Conservation (phyloP, 1,140 invertebrate species). For the Drosophila novamexicana region DNA sequence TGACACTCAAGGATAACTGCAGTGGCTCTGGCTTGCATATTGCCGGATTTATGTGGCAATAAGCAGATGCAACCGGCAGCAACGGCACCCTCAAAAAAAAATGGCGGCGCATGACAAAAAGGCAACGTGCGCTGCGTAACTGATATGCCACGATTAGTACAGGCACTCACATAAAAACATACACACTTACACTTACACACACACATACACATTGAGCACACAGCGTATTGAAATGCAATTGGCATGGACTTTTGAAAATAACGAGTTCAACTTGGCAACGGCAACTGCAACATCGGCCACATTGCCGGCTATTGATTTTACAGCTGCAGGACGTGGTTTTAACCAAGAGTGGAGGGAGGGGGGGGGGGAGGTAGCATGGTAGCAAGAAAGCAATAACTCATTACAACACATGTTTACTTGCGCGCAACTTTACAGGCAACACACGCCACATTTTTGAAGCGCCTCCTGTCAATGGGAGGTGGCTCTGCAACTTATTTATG, state of each 20-base stretch:
- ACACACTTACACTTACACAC: neutral
- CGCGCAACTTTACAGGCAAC: slow-evolving; percentile 61
- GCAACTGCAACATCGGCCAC: slow-evolving; percentile 14
- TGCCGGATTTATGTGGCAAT: slow-evolving; percentile 80
- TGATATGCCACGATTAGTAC: slow-evolving; percentile 76
- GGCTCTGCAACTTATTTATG: slow-evolving; percentile 70
- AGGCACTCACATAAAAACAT: slow-evolving; percentile 29
- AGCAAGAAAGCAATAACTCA: slow-evolving; percentile 72
- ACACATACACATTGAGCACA: slow-evolving; percentile 5
- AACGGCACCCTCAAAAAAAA: slow-evolving; percentile 34
- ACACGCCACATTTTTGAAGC: slow-evolving; percentile 15
- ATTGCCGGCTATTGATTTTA: slow-evolving; percentile 66
- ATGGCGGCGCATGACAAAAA: slow-evolving; percentile 40
- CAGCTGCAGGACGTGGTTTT: neutral
- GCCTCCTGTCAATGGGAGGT: slow-evolving; percentile 53
- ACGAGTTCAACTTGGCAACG: slow-evolving; percentile 50
- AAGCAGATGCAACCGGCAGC: slow-evolving; percentile 75
- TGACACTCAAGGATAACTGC: slow-evolving; percentile 27
- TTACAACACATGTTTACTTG: slow-evolving; percentile 77
- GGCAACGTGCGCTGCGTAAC: slow-evolving; percentile 72
- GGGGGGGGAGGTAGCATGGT: neutral
- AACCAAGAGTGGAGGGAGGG: neutral
- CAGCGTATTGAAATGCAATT: slow-evolving; percentile 53
- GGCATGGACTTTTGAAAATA: slow-evolving; percentile 63
- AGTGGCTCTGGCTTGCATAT: slow-evolving; percentile 65